Evolutionary conservation across 2,888 invertebrate species (phyloP), one percentile per base, ranked within the genome.

Genomic region (Tricholauxania praeusta): DNA sequence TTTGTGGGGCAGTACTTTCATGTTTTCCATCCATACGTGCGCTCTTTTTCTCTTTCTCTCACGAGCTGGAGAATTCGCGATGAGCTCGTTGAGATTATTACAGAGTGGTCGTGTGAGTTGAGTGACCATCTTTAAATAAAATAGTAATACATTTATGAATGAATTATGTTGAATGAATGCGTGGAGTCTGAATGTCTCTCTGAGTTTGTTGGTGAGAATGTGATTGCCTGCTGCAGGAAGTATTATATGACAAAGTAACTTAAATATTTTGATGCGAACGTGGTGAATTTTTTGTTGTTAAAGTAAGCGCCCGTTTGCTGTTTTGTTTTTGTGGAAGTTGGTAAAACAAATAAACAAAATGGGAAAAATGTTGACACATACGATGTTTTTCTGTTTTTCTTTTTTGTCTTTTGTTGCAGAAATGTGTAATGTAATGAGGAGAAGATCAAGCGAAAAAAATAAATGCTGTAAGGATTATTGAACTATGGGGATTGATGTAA

Each of bases 161-260:
- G 70, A 70, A 69, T 51, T 8, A 14, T 39, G 19, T 39, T 39
- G 17, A 2, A 22, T 53, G 62, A 63, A 60, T 60, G 69, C 51
- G 62, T 15, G 17, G 7, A 10, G 39, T 39, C 39, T 10, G 2
- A 39, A 39, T 39, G 39, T 10, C 39, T 39, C 39, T 39, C 39
- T 39, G n/a, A 6, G 15, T 52, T 53, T 22, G 39, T 19, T 17
- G 49, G 48, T 22, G 68, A 10, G 22, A 8, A 51, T 15, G 62
- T 7, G 4, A 10, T 1, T 49, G 22, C 12, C n/a, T 48, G 49
- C 49, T 48, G 12, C 60, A 48, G 52, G 53, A 65, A 69, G 75
- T 72, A 64, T 75, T 68, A 72, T 59, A 67, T 75, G 72, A 72
- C 75, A 74, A 75, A 76, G 73, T 74, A 69, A 52, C 66, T 65